Percentiles rank a stretch among this genome's conserved stretches.
Conservation (phyloP, 2,113 vertebrate genomes). For the Siphamia tubifer region DNA sequence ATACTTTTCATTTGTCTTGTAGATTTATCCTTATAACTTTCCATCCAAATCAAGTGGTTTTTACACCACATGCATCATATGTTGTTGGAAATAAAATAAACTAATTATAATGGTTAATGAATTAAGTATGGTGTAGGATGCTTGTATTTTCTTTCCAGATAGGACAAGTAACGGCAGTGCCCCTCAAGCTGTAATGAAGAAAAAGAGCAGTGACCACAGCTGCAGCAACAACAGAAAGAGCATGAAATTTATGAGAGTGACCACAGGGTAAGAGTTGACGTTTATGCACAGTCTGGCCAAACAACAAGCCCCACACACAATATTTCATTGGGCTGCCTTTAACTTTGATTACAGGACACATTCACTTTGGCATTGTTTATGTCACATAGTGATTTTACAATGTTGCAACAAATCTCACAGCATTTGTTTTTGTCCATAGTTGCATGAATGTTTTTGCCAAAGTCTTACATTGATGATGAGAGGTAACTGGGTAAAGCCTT, state of each 20-base stretch:
- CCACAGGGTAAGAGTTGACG: conserved; percentile 86
- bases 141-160: conserved; percentile 69
- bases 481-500: too few species aligned
- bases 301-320: too few species aligned
- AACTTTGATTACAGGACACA: too few species aligned
- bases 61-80: neutral
- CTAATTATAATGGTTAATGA: neutral
- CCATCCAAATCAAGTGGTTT: too few species aligned
- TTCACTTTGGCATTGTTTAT: too few species aligned
- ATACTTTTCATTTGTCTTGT: neutral
- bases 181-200: conserved; percentile 88
- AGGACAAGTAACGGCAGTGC: conserved; percentile 72
- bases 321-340: too few species aligned
- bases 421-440: too few species aligned
- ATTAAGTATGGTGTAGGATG: neutral
- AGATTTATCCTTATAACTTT: neutral
- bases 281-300: too few species aligned
- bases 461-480: too few species aligned
- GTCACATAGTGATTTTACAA: too few species aligned
- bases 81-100: neutral
- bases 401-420: too few species aligned
- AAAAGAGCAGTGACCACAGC: conserved; percentile 83
- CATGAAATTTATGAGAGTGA: conserved; percentile 87
- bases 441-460: too few species aligned
- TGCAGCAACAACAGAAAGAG: conserved; percentile 85